Base-by-base conservation (phyloP, 2,113 vertebrate species). In the Dasyprocta punctata region DNA sequence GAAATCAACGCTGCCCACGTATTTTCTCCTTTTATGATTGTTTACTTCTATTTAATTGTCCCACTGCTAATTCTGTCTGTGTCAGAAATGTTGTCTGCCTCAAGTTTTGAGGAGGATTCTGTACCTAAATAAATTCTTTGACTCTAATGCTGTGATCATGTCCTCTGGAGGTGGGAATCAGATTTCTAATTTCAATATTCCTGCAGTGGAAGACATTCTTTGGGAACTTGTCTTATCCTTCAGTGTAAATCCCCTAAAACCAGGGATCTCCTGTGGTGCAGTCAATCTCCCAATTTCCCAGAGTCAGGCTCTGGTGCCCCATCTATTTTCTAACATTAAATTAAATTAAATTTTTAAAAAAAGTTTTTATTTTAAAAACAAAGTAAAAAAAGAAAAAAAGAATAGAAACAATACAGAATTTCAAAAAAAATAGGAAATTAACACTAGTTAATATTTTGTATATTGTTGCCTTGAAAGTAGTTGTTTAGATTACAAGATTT, bases 211-310 rank as follows among this genome's bases (percentile, higher is more conserved):
- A 90, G 61, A 58, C 8, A 11, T 36, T 65, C 22, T 4, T 65
- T 16, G 49, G 36, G 38, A 30, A 56, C 41, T 24, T n/a, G 28
- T 13, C 13, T 10, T 52, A 54, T 67, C 33, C 7, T 54, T 36
- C 4, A 19, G 3, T 1, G 3, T 58, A 3, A 3, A 6, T 2
- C 49, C 28, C 56, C 30, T 38, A 41, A 33, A 30, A 2, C 16
- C 26, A 44, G 58, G 12, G 4, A 26, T 92, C 90, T 73, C 41
- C 5, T 38, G 44, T 12, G 58, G 28, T 11, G 26, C 4, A 1
- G 7, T 11, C 17, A 2, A 65, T 19, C 24, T 47, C 16, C 0
- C 1, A 24, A 38, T 41, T 83, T 44, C 30, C 49, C 17, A 0
- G 14, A 75, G 20, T 14, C 30, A 38, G 7, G 49, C 8, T 28